Percentiles rank a stretch among this genome's conserved stretches.
These are phyloP conservation scores for Naja naja DNA, from an alignment of 2,113 vertebrate species.

Conservation along the genomic window DNA sequence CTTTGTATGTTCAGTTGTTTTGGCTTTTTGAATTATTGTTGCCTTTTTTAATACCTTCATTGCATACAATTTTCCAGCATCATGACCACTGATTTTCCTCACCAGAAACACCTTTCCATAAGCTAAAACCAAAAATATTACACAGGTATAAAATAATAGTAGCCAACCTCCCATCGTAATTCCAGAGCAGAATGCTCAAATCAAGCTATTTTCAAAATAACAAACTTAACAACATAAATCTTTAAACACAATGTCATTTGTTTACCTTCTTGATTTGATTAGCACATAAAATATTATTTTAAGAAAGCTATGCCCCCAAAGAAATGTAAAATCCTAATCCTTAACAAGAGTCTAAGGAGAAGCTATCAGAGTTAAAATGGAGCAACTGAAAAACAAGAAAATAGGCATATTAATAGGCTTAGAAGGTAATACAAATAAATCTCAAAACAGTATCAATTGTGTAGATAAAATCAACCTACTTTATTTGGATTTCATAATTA, in stretches of 20 bases:
- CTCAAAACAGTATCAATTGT: neutral
- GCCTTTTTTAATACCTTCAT: constrained; percentile 99
- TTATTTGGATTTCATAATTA: neutral
- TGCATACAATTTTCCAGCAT: constrained; percentile 90
- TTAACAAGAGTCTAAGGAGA: neutral
- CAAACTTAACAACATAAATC: neutral
- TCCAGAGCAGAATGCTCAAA: neutral
- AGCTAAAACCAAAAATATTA: constrained; percentile 68
- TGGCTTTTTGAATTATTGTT: constrained; percentile 95
- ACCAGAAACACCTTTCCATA: constrained; percentile 98
- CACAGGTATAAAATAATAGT: neutral
- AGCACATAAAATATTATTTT: neutral
- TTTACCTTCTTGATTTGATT: neutral
- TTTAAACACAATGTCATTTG: neutral
- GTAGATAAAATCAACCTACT: neutral
- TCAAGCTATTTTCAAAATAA: neutral
- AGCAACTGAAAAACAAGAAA: neutral
- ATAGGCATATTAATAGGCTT: neutral
- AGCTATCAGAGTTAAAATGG: neutral
- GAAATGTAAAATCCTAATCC: neutral
- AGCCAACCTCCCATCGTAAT: neutral
- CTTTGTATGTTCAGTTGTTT: constrained; percentile 92
- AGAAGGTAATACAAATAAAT: neutral
- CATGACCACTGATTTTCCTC: constrained; percentile 92
- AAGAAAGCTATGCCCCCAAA: neutral